phyloP scores from a whole-genome alignment of 2,797 vertebrate species.

The Tiaroga cobitis region DNA sequence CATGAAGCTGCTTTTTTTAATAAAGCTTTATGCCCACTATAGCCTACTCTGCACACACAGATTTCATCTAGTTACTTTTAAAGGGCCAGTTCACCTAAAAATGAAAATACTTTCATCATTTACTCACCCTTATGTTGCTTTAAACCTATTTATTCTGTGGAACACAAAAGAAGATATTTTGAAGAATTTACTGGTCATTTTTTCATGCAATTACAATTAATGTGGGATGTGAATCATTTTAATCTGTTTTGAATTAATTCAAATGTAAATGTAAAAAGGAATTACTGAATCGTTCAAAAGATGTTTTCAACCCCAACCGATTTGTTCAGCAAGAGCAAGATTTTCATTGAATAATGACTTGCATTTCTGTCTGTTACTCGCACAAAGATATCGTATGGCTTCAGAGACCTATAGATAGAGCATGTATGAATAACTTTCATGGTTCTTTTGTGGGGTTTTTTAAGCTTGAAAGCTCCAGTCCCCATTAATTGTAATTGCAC shows the following conservation, averaged over 20 bases:
- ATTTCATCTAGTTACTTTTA: slow-evolving; percentile 1
- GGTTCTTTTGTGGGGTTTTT: neutral
- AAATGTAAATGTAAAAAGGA: neutral
- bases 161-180: neutral
- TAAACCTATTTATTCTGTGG: neutral
- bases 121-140: neutral
- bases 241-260: neutral
- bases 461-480: neutral
- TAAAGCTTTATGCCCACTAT: neutral
- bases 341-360: slow-evolving; percentile 14
- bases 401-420: neutral
- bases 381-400: neutral
- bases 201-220: neutral
- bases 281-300: neutral
- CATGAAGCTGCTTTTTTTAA: neutral
- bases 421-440: neutral
- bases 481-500: neutral
- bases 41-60: neutral
- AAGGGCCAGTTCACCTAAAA: neutral
- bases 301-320: neutral
- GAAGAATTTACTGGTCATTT: neutral
- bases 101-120: neutral
- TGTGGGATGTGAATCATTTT: neutral
- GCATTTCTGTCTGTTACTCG: slow-evolving; percentile 3
- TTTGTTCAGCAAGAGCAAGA: neutral